phyloP scores from a whole-genome alignment of 2,113 vertebrate genomes.

The Lynx canadensis region DNA sequence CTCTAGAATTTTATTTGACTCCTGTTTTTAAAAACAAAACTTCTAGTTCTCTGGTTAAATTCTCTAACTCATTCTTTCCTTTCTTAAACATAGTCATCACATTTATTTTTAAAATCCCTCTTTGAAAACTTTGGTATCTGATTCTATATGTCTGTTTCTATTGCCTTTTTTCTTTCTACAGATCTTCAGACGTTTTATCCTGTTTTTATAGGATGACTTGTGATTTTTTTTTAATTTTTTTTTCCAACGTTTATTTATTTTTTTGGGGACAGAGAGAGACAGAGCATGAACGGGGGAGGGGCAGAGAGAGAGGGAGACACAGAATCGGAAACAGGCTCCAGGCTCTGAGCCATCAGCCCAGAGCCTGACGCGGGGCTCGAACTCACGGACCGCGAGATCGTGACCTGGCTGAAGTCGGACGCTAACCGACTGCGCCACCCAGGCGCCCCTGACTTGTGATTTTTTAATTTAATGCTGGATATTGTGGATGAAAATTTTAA shows the following conservation, averaged over 20 bases:
- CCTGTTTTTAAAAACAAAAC: constrained; percentile 13
- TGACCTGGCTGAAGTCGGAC: no score
- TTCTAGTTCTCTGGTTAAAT: background rate
- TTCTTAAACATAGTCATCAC: background rate
- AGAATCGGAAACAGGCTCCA: no score
- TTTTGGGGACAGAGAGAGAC: no score
- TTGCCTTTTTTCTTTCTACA: background rate
- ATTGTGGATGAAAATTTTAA: background rate
- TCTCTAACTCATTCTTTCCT: background rate
- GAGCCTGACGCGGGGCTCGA: no score
- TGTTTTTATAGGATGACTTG: background rate
- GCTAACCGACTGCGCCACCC: no score
- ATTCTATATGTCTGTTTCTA: background rate
- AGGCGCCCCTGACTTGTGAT: background rate
- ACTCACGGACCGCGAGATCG: no score
- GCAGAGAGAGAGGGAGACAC: no score
- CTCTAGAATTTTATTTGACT: constrained; percentile 1
- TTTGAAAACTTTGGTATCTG: background rate
- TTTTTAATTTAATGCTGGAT: background rate
- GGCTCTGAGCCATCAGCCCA: no score
- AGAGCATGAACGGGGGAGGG: no score
- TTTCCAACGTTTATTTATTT: no score
- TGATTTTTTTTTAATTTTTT: background rate
- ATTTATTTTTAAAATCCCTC: background rate
- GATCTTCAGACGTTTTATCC: background rate